Conservation (phyloP, 1,140 invertebrate species). For the Neoseiulus cucumeris region DNA sequence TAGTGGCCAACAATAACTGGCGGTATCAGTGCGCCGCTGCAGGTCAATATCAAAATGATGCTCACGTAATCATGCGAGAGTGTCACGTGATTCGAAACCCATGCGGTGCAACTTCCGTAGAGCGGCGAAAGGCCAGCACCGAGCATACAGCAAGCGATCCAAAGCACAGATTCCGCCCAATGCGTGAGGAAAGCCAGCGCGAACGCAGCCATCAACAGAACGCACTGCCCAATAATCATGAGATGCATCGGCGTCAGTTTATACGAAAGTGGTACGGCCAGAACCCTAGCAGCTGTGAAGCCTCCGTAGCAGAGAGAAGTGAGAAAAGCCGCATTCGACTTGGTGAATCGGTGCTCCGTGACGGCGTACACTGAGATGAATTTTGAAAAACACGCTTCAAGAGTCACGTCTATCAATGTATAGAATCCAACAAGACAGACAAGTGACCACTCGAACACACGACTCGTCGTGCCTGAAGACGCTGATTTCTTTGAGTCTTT, state of each 20-base stretch:
- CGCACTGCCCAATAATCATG: neutral
- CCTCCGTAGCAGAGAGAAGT: constrained; percentile 5
- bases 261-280: neutral
- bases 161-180: constrained; percentile 22
- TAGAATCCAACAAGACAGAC: neutral
- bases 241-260: neutral
- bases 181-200: neutral
- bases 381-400: neutral
- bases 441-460: neutral
- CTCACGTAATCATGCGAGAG: constrained; percentile 32
- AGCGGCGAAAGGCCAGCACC: constrained; percentile 33
- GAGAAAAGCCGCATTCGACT: neutral
- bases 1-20: constrained; percentile 27
- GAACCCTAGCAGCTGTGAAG: neutral
- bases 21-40: constrained; percentile 32
- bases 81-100: constrained; percentile 31
- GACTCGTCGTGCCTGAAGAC: neutral
- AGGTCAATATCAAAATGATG: constrained; percentile 30
- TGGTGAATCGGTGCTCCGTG: neutral
- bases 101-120: constrained; percentile 31
- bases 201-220: neutral
- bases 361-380: constrained; percentile 10
- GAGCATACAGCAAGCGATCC: constrained; percentile 27
- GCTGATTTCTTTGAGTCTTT: neutral
- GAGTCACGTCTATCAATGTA: constrained; percentile 1